Evolutionary conservation across 2,113 vertebrate species (phyloP).

Genomic region (Gasterosteus nipponicus): DNA sequence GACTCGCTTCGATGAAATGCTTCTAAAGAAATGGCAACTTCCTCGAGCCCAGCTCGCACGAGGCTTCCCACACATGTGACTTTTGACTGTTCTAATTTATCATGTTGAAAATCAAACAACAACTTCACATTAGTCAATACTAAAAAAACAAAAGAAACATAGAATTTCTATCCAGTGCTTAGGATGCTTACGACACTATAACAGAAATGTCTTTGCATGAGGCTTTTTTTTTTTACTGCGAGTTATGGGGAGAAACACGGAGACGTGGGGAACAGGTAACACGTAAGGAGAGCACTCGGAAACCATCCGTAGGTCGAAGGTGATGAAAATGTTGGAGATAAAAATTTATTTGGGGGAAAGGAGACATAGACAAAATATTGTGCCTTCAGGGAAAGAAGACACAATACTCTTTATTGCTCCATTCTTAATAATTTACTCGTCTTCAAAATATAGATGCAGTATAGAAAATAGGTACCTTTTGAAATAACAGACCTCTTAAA

Average conservation of each 20-base stretch:
- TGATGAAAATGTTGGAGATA: constrained; percentile 31
- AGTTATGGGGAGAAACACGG: constrained; percentile 82
- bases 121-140: constrained; percentile 99
- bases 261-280: constrained; percentile 55
- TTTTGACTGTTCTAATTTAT: constrained; percentile 91
- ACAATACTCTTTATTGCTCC: constrained; percentile 6
- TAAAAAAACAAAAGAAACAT: constrained; percentile 84
- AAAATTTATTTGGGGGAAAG: constrained; percentile 7
- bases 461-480: constrained; percentile 48
- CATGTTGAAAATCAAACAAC: constrained; percentile 84
- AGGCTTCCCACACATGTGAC: constrained; percentile 87
- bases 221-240: constrained; percentile 75
- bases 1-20: constrained; percentile 93
- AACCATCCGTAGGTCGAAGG: constrained; percentile 78
- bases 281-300: constrained; percentile 57
- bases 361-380: constrained; percentile 20
- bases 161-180: constrained; percentile 99
- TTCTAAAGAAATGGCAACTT: constrained; percentile 85
- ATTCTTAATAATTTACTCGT: constrained; percentile 52
- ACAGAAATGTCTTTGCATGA: constrained; percentile 82
- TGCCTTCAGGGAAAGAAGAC: constrained; percentile 38
- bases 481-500: constrained; percentile 37
- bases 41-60: constrained; percentile 87
- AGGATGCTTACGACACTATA: constrained; percentile 86
- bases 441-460: constrained; percentile 46